Evolutionary conservation across 2,113 vertebrate genomes (phyloP).

Genomic region (Halichoeres trimaculatus): DNA sequence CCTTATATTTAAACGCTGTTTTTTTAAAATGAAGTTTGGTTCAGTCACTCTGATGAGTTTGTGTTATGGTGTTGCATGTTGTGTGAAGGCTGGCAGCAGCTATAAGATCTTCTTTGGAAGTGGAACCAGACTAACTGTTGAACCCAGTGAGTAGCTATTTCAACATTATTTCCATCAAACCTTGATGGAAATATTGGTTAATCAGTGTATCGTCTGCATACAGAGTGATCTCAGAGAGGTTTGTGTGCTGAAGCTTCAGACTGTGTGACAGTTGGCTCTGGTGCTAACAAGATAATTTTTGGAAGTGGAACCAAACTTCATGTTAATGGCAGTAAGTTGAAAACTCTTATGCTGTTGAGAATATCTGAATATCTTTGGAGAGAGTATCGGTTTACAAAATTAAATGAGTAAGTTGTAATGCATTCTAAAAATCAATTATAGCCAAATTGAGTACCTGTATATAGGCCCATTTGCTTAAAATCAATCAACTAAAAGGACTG

Average conservation of each 20-base stretch:
- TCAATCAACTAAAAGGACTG: too few species aligned
- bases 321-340: not conserved
- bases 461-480: too few species aligned
- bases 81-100: not conserved
- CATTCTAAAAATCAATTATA: not conserved
- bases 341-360: too few species aligned
- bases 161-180: too few species aligned
- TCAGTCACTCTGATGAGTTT: not conserved
- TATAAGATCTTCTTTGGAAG: constrained; percentile 55
- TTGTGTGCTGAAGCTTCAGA: not conserved
- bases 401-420: constrained; percentile 20
- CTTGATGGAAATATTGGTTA: too few species aligned
- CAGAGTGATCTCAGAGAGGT: not conserved
- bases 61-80: not conserved
- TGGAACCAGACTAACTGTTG: constrained; percentile 24
- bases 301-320: constrained; percentile 16
- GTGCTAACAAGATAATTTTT: not conserved
- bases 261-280: constrained; percentile 34
- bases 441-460: too few species aligned
- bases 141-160: not conserved
- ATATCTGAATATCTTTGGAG: too few species aligned
- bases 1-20: too few species aligned
- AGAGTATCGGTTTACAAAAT: constrained; percentile 1
- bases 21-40: not conserved
- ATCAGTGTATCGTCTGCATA: too few species aligned